Conservation (phyloP, 2,113 vertebrate species). For the Rattus norvegicus region DNA sequence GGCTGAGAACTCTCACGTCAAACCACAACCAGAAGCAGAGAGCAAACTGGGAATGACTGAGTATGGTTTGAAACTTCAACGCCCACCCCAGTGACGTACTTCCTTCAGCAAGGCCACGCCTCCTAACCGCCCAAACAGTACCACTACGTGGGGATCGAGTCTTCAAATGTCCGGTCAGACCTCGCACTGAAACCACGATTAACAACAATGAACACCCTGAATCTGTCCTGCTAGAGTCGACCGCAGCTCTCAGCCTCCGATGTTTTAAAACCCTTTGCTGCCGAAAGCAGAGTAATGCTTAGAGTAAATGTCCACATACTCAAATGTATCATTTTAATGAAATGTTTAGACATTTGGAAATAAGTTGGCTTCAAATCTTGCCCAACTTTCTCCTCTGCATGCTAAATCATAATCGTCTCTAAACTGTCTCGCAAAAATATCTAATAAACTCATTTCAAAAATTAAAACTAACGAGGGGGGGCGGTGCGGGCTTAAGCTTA, state of each 20-base stretch:
- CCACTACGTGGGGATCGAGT: background rate
- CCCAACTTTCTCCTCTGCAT: constrained; percentile 50
- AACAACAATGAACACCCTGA: background rate
- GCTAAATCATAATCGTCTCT: constrained; percentile 58
- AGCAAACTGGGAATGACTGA: background rate
- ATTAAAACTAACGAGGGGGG: constrained; percentile 54
- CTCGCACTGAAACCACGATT: background rate
- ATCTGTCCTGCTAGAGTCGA: background rate
- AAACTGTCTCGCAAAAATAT: constrained; percentile 58
- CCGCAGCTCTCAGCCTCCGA: background rate
- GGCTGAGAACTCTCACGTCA: background rate
- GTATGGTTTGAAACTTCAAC: background rate
- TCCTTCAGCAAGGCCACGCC: background rate
- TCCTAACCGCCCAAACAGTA: background rate
- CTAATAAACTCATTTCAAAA: constrained; percentile 59
- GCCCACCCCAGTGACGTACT: background rate
- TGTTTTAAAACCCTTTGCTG: background rate
- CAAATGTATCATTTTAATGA: constrained; percentile 60
- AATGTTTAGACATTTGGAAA: constrained; percentile 49
- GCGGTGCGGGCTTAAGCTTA: constrained; percentile 59
- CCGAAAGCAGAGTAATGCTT: constrained; percentile 23
- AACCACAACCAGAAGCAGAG: background rate
- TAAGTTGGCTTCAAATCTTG: constrained; percentile 49
- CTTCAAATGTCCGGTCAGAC: background rate
- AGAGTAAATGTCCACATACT: background rate